Evolutionary conservation across 2,797 vertebrate genomes (phyloP), one percentile per base, ranked within the genome.

Genomic region (Margarornis squamiger): DNA sequence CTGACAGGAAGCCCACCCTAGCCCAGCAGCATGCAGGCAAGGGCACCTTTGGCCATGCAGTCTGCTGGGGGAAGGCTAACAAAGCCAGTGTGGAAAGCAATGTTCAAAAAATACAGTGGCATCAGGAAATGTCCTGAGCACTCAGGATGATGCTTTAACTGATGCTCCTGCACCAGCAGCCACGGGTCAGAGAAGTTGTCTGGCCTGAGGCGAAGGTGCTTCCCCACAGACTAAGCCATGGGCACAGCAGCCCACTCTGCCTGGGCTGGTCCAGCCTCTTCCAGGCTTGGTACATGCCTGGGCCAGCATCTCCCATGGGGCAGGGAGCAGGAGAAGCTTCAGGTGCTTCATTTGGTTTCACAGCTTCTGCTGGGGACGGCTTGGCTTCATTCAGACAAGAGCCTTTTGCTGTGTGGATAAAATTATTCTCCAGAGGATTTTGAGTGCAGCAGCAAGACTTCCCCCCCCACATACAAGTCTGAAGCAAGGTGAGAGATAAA

Each of bases 121-220:
- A 68, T 23, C 78, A 46, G 48, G 54, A 71, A 9, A n/a, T 1
- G 23, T 15, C 19, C 14, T 0, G 19, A 13, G 26, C 0, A 4
- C 7, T 7, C 51, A 29, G 55, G 45, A 45, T 45, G 45, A 3
- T 1, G 36, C 48, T 22, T 7, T 30, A 6, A 2, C 1, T 5
- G 0, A 3, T 16, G 27, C 59, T 36, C 52, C 36, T 5, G 27
- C 24, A 9, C 12, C 30, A 9, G 46, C 1, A 2, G 8, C 29
- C 5, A 1, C 0, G 1, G 41, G 15, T 11, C 57, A 15, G 1
- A 19, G 24, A 4, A 6, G 10, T 2, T 6, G 16, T 62, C 67
- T 5, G 24, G 1, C 12, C 26, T 3, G 6, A 24, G 36, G 19
- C 20, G 10, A 54, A 43, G 77, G 14, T 6, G 48, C 29, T 7